Evolutionary conservation across 2,113 vertebrate genomes (phyloP).

Genomic region (Grammomys surdaster): DNA sequence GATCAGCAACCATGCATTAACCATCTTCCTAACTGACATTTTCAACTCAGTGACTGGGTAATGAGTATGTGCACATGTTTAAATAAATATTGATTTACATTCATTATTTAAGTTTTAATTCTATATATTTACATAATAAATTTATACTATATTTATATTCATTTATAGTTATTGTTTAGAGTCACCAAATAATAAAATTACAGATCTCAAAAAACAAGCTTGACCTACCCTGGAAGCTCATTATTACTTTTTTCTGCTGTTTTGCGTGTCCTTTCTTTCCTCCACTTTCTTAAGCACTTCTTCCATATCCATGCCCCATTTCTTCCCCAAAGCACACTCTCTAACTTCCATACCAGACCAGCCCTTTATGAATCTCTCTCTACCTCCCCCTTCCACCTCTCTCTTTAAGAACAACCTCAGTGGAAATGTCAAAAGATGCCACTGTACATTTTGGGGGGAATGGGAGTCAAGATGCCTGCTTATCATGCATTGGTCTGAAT

Average conservation of each 20-base stretch:
- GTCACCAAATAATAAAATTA: constrained; percentile 44
- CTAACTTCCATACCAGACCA: background rate
- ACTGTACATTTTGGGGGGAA: constrained; percentile 59
- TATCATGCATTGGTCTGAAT: constrained; percentile 71
- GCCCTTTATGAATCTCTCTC: background rate
- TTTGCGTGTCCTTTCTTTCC: constrained; percentile 33
- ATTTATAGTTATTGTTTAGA: constrained; percentile 34
- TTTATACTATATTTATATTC: background rate
- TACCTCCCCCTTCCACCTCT: background rate
- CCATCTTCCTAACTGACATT: constrained; percentile 9
- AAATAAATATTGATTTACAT: background rate
- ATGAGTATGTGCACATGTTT: constrained; percentile 17
- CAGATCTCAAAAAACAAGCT: constrained; percentile 54
- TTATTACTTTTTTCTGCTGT: constrained; percentile 33
- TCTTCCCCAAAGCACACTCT: constrained; percentile 1
- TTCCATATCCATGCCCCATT: constrained; percentile 38
- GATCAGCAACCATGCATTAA: background rate
- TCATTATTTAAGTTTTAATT: background rate
- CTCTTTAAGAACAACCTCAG: background rate
- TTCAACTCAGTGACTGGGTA: constrained; percentile 57
- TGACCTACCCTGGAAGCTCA: background rate
- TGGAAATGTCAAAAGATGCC: constrained; percentile 46
- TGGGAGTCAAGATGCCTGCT: constrained; percentile 46
- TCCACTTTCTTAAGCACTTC: constrained; percentile 26
- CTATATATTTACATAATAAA: background rate